These are phyloP conservation scores for Glossosoma conforme DNA, from an alignment of 1,140 invertebrate genomes.

Conservation along the genomic window DNA sequence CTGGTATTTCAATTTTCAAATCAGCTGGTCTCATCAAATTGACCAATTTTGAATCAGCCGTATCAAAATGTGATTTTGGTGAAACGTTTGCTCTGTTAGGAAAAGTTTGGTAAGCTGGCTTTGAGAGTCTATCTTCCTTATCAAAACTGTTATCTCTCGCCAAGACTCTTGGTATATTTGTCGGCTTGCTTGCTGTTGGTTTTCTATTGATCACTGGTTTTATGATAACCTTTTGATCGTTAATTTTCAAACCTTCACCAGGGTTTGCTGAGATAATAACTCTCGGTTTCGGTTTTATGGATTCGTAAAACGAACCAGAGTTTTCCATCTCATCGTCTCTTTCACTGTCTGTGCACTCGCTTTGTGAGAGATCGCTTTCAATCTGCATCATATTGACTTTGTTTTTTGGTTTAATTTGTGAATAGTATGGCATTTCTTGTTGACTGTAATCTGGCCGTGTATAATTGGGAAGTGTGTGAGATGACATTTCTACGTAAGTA, in stretches of 20 bases:
- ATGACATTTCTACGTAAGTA: slow-evolving; percentile 38
- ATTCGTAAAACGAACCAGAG: slow-evolving; percentile 15
- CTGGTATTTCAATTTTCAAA: slow-evolving; percentile 38
- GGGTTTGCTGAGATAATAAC: slow-evolving; percentile 23
- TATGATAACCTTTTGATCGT: slow-evolving; percentile 24
- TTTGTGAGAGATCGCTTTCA: slow-evolving; percentile 22
- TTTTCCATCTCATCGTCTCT: slow-evolving; percentile 16
- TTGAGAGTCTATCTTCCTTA: slow-evolving; percentile 37
- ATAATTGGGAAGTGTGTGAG: slow-evolving; percentile 38
- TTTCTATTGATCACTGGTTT: slow-evolving; percentile 23
- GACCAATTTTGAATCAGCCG: slow-evolving; percentile 37
- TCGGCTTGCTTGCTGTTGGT: slow-evolving; percentile 14
- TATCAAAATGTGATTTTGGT: slow-evolving; percentile 4
- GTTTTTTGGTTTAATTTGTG: slow-evolving; percentile 22
- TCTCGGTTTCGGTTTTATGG: slow-evolving; percentile 17
- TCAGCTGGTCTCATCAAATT: slow-evolving; percentile 43
- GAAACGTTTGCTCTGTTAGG: slow-evolving; percentile 30
- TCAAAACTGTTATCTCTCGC: slow-evolving; percentile 40
- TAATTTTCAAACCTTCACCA: slow-evolving; percentile 7
- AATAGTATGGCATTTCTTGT: slow-evolving; percentile 16
- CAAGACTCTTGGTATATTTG: slow-evolving; percentile 36
- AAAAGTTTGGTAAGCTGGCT: slow-evolving; percentile 39
- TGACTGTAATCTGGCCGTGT: slow-evolving; percentile 7
- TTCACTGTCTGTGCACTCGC: slow-evolving; percentile 25
- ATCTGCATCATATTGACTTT: slow-evolving; percentile 28